These are phyloP conservation scores for Danio choprae DNA, from an alignment of 2,797 vertebrate species.

Conservation along the genomic window DNA sequence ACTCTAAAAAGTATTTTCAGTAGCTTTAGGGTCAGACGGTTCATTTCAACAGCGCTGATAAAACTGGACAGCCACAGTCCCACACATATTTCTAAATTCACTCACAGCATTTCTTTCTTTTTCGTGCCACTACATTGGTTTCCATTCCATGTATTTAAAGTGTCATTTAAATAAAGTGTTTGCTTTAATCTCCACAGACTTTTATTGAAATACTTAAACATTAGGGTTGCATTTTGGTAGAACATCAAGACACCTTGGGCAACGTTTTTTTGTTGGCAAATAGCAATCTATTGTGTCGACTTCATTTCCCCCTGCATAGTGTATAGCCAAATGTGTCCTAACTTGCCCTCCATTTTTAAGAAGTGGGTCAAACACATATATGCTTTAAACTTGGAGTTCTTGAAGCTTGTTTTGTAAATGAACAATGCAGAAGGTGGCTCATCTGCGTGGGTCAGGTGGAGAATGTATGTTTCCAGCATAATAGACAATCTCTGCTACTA, in stretches of 20 bases:
- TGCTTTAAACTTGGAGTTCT: not conserved
- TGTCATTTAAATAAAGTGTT: not conserved
- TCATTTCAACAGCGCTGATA: slow-evolving; percentile 9
- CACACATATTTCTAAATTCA: slow-evolving; percentile 14
- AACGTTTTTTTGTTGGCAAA: slow-evolving; percentile 12
- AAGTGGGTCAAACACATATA: slow-evolving; percentile 34
- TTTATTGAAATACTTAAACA: slow-evolving; percentile 24
- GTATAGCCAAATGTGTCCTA: slow-evolving; percentile 30
- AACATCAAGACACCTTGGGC: slow-evolving; percentile 4
- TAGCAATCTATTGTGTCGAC: slow-evolving; percentile 10
- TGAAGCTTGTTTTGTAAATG: slow-evolving; percentile 15
- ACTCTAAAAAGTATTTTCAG: slow-evolving; percentile 23
- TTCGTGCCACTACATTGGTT: not conserved
- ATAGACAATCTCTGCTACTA: not conserved
- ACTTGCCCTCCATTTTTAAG: slow-evolving; percentile 44
- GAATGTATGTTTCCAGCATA: slow-evolving; percentile 12
- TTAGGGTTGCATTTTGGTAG: not conserved
- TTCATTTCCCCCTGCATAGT: slow-evolving; percentile 12
- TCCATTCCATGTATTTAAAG: not conserved
- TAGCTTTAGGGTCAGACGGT: slow-evolving; percentile 10
- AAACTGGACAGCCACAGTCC: slow-evolving; percentile 23
- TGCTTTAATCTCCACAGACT: slow-evolving; percentile 14
- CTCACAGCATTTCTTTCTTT: not conserved
- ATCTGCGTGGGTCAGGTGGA: slow-evolving; percentile 22
- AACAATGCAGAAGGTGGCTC: slow-evolving; percentile 19